A percentile compares a stretch with the other conserved stretches of the same genome.
Evolutionary conservation across 2,113 vertebrate species (phyloP).

Genomic region (Peromyscus maniculatus): DNA sequence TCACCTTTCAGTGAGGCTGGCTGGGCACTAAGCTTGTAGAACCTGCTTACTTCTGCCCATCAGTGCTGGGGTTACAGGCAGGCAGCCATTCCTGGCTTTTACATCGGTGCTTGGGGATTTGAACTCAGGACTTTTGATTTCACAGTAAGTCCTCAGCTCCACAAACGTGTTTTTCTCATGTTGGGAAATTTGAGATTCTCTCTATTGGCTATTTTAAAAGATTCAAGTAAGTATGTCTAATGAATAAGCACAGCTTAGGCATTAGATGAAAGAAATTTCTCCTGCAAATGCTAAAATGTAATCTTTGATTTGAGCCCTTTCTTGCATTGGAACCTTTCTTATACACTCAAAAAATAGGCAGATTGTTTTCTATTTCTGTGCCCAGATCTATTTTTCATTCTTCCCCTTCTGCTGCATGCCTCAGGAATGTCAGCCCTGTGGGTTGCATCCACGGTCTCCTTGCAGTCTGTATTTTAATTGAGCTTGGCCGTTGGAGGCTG

Average conservation of each 20-base stretch:
- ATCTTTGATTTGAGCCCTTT: not conserved
- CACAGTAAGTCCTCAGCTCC: not conserved
- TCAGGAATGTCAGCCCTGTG: not conserved
- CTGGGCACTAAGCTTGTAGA: not conserved
- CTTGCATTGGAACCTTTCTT: not conserved
- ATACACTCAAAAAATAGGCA: not conserved
- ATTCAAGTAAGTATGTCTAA: not conserved
- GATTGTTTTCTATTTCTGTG: not conserved
- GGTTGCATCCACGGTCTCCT: not conserved
- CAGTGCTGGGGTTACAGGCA: not conserved
- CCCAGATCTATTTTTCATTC: not conserved
- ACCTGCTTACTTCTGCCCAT: not conserved
- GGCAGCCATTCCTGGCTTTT: not conserved
- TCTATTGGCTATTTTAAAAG: not conserved
- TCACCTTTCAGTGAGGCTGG: not conserved
- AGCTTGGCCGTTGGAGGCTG: not conserved
- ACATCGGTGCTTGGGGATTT: not conserved
- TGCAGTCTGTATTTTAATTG: not conserved
- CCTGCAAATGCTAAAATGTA: not conserved
- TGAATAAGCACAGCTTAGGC: not conserved
- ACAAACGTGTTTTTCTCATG: not conserved
- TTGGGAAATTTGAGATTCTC: not conserved
- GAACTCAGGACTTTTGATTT: not conserved
- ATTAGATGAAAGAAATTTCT: not conserved
- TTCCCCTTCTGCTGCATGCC: not conserved